Evolutionary conservation across 2,797 vertebrate genomes (phyloP).

Genomic region (Myotis planiceps): DNA sequence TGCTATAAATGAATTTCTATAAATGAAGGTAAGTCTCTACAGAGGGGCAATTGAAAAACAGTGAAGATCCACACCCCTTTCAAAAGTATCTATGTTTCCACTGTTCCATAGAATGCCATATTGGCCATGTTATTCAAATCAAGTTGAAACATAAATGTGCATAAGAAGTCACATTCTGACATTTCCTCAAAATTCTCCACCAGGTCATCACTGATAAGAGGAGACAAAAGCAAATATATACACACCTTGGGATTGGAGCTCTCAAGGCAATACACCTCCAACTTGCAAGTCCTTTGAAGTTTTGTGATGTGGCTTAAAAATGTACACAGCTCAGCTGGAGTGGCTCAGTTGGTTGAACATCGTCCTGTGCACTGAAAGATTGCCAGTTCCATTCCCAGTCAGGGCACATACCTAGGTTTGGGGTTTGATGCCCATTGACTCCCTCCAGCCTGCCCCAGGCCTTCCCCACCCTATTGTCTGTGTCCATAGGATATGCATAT

Average conservation of each 20-base stretch:
- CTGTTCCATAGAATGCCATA: neutral
- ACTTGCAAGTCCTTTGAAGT: neutral
- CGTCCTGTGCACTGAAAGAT: neutral
- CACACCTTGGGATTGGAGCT: rapidly evolving
- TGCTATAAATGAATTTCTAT: neutral
- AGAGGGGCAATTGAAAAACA: neutral
- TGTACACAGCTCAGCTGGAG: neutral
- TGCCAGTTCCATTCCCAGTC: neutral
- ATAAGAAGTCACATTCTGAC: neutral
- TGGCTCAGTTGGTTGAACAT: neutral
- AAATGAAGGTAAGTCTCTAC: neutral
- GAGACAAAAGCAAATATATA: neutral
- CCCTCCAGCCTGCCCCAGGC: no score
- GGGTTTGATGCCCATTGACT: neutral
- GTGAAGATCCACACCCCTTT: neutral
- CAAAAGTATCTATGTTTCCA: neutral
- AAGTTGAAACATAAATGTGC: neutral
- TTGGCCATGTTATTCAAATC: neutral
- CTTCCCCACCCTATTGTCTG: no score
- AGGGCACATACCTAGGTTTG: neutral
- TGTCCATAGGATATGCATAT: no score
- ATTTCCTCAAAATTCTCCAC: neutral
- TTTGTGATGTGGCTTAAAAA: neutral
- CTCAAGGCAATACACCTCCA: neutral
- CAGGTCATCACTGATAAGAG: neutral